Base-by-base conservation (phyloP, 2,113 vertebrate genomes). In the Scopus umbretta region DNA sequence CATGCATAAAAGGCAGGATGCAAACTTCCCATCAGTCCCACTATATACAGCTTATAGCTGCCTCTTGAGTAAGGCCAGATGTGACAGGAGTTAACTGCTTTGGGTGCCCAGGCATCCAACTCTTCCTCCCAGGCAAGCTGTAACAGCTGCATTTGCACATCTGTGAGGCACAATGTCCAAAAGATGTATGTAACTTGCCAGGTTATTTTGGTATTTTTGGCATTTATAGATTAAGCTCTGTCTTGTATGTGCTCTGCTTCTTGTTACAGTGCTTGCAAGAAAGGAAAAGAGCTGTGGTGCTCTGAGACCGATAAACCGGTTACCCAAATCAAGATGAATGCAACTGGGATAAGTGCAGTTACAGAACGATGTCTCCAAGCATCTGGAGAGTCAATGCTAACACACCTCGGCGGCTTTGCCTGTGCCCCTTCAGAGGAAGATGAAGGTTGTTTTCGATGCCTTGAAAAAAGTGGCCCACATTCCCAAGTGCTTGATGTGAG, bases 1-100 rank as follows among this genome's bases (percentile, higher is more conserved):
- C 9, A 4, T 5, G 8, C 0, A 0, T 9, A 40, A 42, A 12
- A 38, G n/a, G 45, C n/a, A 5, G 3, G 36, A 50, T 55, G 36
- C 59, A 29, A 72, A 61, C 11, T 16, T 40, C 34, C 49, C 27
- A 2, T 27, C 63, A n/a, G 23, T 43, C 20, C 63, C 21, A 2
- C 27, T 7, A 1, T 3, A 1, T 3, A 7, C 50, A 92, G 43
- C 34, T 58, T 21, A 12, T 1, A 34, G 56, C 34, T 63, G 55
- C 14, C 43, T 53, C 78, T 32, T 63, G 50, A 22, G 27, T 11
- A 47, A 42, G 65, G 32, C 15, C 52, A 72, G 23, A 56, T 1
- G 0, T 45, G 63, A 40, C 58, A 50, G 68, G 26, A 85, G 9
- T 13, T 40, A 45, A n/a, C 38, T n/a, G 52, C 45, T 59, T 22